Conservation (phyloP, 2,888 invertebrate genomes). For the Sceliomorpha sp. region DNA sequence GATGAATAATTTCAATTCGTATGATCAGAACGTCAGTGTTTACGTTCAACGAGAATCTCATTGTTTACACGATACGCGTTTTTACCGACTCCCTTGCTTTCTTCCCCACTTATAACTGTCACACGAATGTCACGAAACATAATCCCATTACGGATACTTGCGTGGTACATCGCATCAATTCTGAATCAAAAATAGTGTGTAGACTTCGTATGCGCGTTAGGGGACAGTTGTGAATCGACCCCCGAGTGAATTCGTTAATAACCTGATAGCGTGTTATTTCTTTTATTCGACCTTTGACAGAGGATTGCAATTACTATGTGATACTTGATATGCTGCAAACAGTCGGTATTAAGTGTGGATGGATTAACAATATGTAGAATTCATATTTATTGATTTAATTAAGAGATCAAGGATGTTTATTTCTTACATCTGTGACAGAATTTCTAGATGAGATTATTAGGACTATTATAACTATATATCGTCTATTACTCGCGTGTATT, state of each 20-base stretch:
- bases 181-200: conserved; percentile 40
- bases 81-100: conserved; percentile 13
- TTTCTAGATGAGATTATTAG: too few relatives aligned
- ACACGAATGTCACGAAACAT: conserved; percentile 24
- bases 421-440: too few relatives aligned
- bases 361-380: too few relatives aligned
- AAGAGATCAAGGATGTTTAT: too few relatives aligned
- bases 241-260: conserved; percentile 38
- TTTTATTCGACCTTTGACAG: conserved; percentile 23
- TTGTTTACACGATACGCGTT: neutral
- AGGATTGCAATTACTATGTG: conserved; percentile 33
- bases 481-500: too few relatives aligned
- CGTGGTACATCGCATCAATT: conserved; percentile 27
- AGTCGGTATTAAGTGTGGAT: too few relatives aligned
- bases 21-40: too few relatives aligned
- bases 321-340: conserved; percentile 13
- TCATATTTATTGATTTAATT: too few relatives aligned
- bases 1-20: too few relatives aligned
- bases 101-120: conserved; percentile 28
- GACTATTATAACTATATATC: too few relatives aligned
- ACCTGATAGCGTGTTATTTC: conserved; percentile 20
- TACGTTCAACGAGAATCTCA: too few relatives aligned
- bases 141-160: conserved; percentile 33
- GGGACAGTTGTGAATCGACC: conserved; percentile 17
- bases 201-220: conserved; percentile 22